phyloP scores from a whole-genome alignment of 2,888 invertebrate genomes.

The Agrotis clavis region DNA sequence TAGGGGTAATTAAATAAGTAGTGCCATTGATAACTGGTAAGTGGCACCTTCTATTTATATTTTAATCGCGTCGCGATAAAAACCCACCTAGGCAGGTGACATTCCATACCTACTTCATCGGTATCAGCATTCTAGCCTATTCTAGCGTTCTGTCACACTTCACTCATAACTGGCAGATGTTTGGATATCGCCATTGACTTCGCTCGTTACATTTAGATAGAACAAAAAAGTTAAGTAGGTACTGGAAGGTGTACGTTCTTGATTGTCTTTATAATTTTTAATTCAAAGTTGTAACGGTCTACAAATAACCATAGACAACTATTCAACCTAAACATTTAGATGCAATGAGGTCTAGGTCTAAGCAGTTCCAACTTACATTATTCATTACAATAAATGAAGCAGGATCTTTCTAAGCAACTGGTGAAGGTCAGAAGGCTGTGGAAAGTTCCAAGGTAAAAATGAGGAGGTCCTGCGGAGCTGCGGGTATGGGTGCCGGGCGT shows the following conservation, averaged over 20 bases:
- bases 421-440: constrained; percentile 52
- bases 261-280: not conserved
- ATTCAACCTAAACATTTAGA: constrained; percentile 49
- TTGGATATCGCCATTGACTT: not conserved
- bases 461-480: constrained; percentile 21
- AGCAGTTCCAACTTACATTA: constrained; percentile 30
- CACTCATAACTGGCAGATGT: not conserved
- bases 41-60: constrained; percentile 16
- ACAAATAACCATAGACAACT: constrained; percentile 37
- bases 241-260: no score
- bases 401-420: constrained; percentile 58
- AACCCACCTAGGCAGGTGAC: constrained; percentile 9
- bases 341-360: constrained; percentile 55
- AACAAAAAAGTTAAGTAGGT: no score
- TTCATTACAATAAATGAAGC: constrained; percentile 31
- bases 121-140: constrained; percentile 15
- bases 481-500: constrained; percentile 28
- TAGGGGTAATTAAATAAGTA: not conserved
- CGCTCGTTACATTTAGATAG: no score
- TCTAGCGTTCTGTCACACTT: no score
- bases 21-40: not conserved
- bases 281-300: constrained; percentile 6
- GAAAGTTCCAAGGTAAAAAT: constrained; percentile 62
- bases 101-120: constrained; percentile 21
- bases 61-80: constrained; percentile 12